phyloP scores from a whole-genome alignment of 2,113 vertebrate genomes.

The Beaufortia kweichowensis region DNA sequence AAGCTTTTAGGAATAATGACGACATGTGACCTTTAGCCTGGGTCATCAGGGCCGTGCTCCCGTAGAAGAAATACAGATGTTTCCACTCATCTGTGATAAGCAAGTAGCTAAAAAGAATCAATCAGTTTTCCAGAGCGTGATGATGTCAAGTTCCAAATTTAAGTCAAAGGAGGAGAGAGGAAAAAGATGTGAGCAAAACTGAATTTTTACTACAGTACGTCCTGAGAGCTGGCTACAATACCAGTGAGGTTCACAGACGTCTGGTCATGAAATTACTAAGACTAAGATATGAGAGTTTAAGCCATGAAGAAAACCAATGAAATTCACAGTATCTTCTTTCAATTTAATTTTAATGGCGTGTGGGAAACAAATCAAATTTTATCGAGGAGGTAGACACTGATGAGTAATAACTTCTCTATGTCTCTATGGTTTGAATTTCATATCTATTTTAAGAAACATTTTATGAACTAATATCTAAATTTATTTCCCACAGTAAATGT shows the following conservation, averaged over 20 bases:
- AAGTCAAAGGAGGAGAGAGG: not conserved
- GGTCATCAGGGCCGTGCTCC: slow-evolving; percentile 23
- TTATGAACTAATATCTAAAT: not conserved
- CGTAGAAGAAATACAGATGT: slow-evolving; percentile 42
- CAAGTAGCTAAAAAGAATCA: slow-evolving; percentile 22
- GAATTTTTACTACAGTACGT: slow-evolving; percentile 23
- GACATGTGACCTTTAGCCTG: not conserved
- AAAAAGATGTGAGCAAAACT: not conserved
- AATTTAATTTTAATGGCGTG: not conserved
- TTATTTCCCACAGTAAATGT: not conserved
- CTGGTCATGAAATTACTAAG: not conserved
- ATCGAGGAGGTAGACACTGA: not conserved
- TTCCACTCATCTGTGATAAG: slow-evolving; percentile 46
- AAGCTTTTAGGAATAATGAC: slow-evolving; percentile 39
- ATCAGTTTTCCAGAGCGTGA: slow-evolving; percentile 35
- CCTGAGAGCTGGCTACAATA: not conserved
- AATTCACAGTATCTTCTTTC: slow-evolving; percentile 3
- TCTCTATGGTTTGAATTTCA: not conserved
- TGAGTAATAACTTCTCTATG: not conserved
- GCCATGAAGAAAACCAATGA: slow-evolving; percentile 8
- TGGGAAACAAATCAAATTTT: not conserved
- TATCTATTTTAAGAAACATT: not conserved
- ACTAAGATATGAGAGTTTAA: not conserved
- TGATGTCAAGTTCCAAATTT: slow-evolving; percentile 48
- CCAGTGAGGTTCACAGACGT: not conserved